Conservation (phyloP, 1,140 invertebrate genomes). For the Drosophila albomicans region DNA sequence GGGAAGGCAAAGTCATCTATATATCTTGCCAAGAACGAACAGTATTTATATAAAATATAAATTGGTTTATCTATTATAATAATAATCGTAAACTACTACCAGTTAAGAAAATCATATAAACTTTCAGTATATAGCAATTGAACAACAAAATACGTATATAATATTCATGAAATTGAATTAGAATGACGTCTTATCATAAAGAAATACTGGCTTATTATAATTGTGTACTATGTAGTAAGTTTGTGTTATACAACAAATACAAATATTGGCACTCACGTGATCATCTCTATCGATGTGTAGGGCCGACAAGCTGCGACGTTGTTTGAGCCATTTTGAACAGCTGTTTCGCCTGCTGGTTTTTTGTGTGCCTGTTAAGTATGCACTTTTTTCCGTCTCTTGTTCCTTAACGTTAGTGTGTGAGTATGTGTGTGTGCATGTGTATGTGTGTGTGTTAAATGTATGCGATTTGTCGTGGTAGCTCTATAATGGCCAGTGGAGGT, state of each 20-base stretch:
- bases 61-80: too few relatives aligned
- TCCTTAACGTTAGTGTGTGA: conserved; percentile 14
- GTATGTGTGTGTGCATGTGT: conserved; percentile 42
- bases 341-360: conserved; percentile 68
- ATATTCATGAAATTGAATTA: too few relatives aligned
- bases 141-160: too few relatives aligned
- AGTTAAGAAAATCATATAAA: too few relatives aligned
- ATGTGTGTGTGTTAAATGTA: conserved; percentile 74
- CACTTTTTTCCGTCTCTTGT: conserved; percentile 57
- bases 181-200: too few relatives aligned
- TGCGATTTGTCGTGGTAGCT: conserved; percentile 79
- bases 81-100: too few relatives aligned
- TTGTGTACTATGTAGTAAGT: too few relatives aligned
- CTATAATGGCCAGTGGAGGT: conserved; percentile 72
- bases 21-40: too few relatives aligned
- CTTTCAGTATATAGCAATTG: too few relatives aligned
- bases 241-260: background rate
- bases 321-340: conserved; percentile 71
- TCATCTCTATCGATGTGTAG: conserved; percentile 53
- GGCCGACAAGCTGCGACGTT: conserved; percentile 58
- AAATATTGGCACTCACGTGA: background rate
- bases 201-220: too few relatives aligned
- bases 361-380: conserved; percentile 78
- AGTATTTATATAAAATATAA: too few relatives aligned
- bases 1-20: too few relatives aligned